A percentile compares a stretch with the other conserved stretches of the same genome.
These are phyloP conservation scores for Lordiphosa stackelbergi DNA, from an alignment of 1,140 invertebrate species.

Conservation along the genomic window DNA sequence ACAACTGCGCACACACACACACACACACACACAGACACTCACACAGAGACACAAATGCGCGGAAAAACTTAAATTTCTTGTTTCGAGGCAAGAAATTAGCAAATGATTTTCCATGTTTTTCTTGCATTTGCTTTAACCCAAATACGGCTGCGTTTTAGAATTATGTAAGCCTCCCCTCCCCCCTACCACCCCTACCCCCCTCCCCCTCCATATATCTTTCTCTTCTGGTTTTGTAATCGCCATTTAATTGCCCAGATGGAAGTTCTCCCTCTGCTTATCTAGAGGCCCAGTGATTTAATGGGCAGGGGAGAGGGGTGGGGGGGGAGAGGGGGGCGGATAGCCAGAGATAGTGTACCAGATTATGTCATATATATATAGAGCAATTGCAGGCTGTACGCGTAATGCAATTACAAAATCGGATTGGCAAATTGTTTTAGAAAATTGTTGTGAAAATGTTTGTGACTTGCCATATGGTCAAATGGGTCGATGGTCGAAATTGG, in stretches of 20 bases:
- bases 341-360: slow-evolving; percentile 16
- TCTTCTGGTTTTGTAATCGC: slow-evolving; percentile 33
- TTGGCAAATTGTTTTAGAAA: slow-evolving; percentile 44
- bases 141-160: slow-evolving; percentile 65
- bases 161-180: slow-evolving; percentile 51
- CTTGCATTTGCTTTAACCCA: slow-evolving; percentile 58
- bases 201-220: slow-evolving; percentile 4
- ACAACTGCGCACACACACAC: slow-evolving; percentile 60
- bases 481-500: slow-evolving; percentile 3
- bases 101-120: slow-evolving; percentile 65
- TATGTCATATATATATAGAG: slow-evolving; percentile 41
- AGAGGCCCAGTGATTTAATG: too few species aligned
- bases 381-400: slow-evolving; percentile 5
- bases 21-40: slow-evolving; percentile 17
- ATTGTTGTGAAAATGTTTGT: slow-evolving; percentile 17
- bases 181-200: not conserved
- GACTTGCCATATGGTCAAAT: slow-evolving; percentile 1
- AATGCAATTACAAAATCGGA: slow-evolving; percentile 66
- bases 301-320: slow-evolving; percentile 6
- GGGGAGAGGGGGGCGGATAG: not conserved
- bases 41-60: slow-evolving; percentile 31
- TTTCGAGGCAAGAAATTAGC: slow-evolving; percentile 72
- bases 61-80: slow-evolving; percentile 74
- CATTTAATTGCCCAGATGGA: slow-evolving; percentile 12
- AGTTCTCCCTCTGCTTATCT: slow-evolving; percentile 26